Evolutionary conservation across 2,888 invertebrate genomes (phyloP), one percentile per base, ranked within the genome.

Genomic region (Strigamia maritima): DNA sequence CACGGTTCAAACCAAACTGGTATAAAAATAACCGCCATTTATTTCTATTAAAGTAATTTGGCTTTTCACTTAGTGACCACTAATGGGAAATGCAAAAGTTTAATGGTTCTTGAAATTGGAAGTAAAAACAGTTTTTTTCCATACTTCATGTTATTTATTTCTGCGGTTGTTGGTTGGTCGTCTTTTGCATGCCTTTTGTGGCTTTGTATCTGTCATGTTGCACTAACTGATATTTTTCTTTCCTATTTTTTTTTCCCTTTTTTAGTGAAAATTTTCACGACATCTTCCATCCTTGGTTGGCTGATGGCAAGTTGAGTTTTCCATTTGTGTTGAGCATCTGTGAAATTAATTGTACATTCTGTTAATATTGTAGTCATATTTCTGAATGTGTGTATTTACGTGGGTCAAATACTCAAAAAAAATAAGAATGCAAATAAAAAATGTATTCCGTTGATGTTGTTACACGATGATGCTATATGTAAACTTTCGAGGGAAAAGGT

Each of bases 201-300:
- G 70, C 70, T 70, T 28, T 70, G 26, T 70, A 26, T 24, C 60
- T 60, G 22, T 22, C 60, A 60, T 28, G 28, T 70, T 54, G 70
- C 70, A 70, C 70, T 70, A 70, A 70, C 70, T 70, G 26, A 70
- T 54, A 54, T 19, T 54, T 54, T 70, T 70, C 24, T 70, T 70
- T 28, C 24, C 24, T 26, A 24, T 28, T 70, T 8, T 70, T 70
- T 65, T 70, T 70, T 70, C 26, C n/a, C 12, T n/a, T 28, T 70
- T 70, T 70, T 70, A 70, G 70, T 70, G 70, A 70, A 70, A 70
- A 70, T 70, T 28, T 70, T 70, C 70, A 70, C 70, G 70, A 70
- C 70, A 70, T 28, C 70, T 70, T 70, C 70, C 70, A 70, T 28
- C 26, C 24, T 70, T 70, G 26, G 28, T 16, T 70, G 70, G 28